Evolutionary conservation across 2,888 invertebrate genomes (phyloP), one percentile per base, ranked within the genome.

Genomic region (Mallateleia sp.): DNA sequence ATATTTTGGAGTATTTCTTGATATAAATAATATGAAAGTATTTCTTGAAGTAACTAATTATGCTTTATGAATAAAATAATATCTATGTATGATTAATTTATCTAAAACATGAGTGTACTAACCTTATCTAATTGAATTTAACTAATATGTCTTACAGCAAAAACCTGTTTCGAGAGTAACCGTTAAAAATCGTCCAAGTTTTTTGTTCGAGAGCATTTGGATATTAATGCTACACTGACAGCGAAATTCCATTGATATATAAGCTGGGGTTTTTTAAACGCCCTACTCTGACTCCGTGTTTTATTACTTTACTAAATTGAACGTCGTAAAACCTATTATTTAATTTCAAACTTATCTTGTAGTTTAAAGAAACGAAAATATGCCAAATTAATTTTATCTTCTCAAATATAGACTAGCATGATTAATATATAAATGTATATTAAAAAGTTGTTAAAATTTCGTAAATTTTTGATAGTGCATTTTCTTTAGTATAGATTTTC

Each of bases 81-180:
- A 25, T 50, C n/a, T 32, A 5, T 28, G 28, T 22, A 25, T 45
- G 24, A 64, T 50, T 47, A 28, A 50, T 66, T 66, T 66, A 25
- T 47, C 28, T 47, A 47, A 47, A 66, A 28, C 11, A 9, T 15
- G 20, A 47, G 18, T 28, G 18, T 20, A 47, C 28, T 20, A 47
- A 47, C 64, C 64, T 47, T 66, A 66, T 28, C 45, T 66, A 66
- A 66, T 66, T 47, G 47, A 47, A 47, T 47, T 47, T 24, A 66
- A 66, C 47, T 66, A 47, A 34, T 47, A 14, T n/a, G 28, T 25
- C 28, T 66, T 47, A 66, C 32, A 50, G 22, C 22, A 14, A 0
- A 47, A 66, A 66, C 47, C 64, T 66, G 64, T 66, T 66, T 22
- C 18, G 5, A 25, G 28, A 8, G 25, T 9, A 66, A 25, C 42